These are phyloP conservation scores for Eueremaeus valkanovi DNA, from an alignment of 2,888 invertebrate genomes.

Conservation along the genomic window DNA sequence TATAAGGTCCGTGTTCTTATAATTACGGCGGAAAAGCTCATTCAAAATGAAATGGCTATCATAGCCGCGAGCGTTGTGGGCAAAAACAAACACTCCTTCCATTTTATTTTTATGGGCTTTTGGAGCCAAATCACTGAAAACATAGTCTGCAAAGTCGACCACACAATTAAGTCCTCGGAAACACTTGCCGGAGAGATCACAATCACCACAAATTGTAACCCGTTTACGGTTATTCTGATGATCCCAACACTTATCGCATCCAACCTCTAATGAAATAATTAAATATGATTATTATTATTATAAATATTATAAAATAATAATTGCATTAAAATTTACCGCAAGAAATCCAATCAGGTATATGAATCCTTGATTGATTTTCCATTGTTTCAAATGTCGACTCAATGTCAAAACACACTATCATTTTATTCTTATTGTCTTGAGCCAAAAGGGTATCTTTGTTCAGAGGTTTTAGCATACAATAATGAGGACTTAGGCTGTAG, in stretches of 20 bases:
- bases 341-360: too few relatives aligned
- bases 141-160: neutral
- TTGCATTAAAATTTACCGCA: neutral
- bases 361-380: neutral
- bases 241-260: neutral
- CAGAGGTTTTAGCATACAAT: neutral
- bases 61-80: neutral
- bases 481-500: neutral
- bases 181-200: neutral
- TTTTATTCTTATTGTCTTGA: neutral
- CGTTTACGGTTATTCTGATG: neutral
- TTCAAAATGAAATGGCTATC: neutral
- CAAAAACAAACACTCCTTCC: neutral
- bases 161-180: neutral
- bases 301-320: neutral
- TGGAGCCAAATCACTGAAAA: neutral
- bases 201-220: neutral
- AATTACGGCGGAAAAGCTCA: neutral
- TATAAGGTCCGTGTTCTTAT: neutral
- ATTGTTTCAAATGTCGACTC: neutral
- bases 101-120: neutral
- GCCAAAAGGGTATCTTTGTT: neutral
- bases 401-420: neutral
- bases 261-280: neutral
- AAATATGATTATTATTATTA: neutral